Evolutionary conservation across 2,888 invertebrate genomes (phyloP).

Genomic region (Lottia scabra): DNA sequence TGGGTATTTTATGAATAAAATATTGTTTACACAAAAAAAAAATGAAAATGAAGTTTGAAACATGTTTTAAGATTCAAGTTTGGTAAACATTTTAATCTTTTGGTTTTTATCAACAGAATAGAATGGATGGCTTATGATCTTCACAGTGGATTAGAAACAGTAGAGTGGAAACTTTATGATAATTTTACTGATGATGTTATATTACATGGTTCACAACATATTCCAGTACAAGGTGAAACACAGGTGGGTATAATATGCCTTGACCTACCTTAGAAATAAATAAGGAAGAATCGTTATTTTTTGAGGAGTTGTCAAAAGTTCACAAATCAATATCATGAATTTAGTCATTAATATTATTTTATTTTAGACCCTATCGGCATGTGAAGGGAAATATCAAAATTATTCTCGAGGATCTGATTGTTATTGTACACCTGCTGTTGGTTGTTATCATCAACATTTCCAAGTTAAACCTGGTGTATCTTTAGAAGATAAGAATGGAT

Average conservation of each 20-base stretch:
- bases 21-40: no score
- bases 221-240: slow-evolving; percentile 22
- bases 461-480: slow-evolving; percentile 31
- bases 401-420: slow-evolving; percentile 39
- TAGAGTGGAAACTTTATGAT: slow-evolving; percentile 42
- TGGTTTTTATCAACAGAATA: slow-evolving; percentile 27
- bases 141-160: slow-evolving; percentile 41
- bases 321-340: no score
- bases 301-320: no score
- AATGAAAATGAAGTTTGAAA: no score
- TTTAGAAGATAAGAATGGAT: slow-evolving; percentile 23
- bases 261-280: no score
- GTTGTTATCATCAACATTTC: slow-evolving; percentile 44
- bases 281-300: no score
- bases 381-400: slow-evolving; percentile 26
- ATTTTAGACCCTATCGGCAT: slow-evolving; percentile 29
- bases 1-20: no score
- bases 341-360: not conserved
- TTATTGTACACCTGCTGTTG: slow-evolving; percentile 43
- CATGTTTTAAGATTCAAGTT: no score
- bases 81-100: no score
- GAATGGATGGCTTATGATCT: slow-evolving; percentile 43
- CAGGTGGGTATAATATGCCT: slow-evolving; percentile 4
- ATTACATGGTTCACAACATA: slow-evolving; percentile 35
- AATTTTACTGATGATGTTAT: slow-evolving; percentile 32